Conservation (phyloP, 1,140 invertebrate species). For the Nilaparvata lugens region DNA sequence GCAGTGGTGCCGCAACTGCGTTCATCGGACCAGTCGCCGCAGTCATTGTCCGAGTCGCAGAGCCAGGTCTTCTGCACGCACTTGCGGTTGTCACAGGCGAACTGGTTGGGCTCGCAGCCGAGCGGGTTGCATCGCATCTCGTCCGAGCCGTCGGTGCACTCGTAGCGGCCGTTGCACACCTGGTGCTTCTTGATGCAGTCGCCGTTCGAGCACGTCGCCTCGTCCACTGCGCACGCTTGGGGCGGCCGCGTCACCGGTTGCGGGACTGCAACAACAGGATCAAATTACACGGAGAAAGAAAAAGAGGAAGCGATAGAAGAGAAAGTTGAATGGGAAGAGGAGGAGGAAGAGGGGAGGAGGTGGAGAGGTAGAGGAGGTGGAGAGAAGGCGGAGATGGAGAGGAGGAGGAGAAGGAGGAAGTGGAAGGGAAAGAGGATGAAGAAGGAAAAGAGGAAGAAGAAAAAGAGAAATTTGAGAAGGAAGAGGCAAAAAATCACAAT, state of each 20-base stretch:
- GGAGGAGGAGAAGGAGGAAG: too few species aligned
- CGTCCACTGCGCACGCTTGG: conserved; percentile 53
- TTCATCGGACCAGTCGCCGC: conserved; percentile 82
- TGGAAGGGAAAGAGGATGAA: neutral
- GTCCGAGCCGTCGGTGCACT: conserved; percentile 83
- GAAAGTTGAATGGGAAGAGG: too few species aligned
- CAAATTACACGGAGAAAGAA: neutral
- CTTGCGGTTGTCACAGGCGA: conserved; percentile 73
- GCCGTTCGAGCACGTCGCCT: conserved; percentile 86
- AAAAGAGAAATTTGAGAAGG: neutral
- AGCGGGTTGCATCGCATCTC: conserved; percentile 68
- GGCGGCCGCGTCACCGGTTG: conserved; percentile 34
- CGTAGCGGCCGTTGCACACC: conserved; percentile 71
- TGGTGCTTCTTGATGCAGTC: conserved; percentile 75
- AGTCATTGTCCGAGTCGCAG: conserved; percentile 89
- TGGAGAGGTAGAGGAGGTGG: too few species aligned
- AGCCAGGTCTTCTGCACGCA: conserved; percentile 89
- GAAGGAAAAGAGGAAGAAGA: neutral
- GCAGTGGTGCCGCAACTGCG: conserved; percentile 46
- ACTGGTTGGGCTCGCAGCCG: conserved; percentile 90
- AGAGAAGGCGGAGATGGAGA: too few species aligned
- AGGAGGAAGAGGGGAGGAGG: too few species aligned
- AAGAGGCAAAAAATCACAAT: neutral
- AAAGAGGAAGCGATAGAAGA: neutral
- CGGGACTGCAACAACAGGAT: conserved; percentile 34